Evolutionary conservation across 1,140 invertebrate genomes (phyloP).

Genomic region (Dolichoris vasculosae): DNA sequence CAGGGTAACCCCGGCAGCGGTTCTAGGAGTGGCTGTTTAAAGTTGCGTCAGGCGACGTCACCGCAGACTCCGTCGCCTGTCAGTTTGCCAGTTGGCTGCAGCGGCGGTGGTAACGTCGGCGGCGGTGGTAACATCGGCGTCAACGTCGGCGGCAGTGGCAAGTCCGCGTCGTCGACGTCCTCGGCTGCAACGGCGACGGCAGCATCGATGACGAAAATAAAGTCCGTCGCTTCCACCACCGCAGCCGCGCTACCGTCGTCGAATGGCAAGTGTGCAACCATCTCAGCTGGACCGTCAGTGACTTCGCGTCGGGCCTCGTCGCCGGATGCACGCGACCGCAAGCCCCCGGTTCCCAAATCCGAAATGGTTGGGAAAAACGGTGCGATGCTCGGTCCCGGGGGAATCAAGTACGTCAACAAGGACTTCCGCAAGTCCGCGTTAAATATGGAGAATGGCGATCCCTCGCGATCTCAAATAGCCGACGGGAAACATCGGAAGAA

Average conservation of each 20-base stretch:
- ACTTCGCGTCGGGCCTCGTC: constrained; percentile 63
- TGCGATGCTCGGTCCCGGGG: constrained; percentile 36
- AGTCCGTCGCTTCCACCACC: constrained; percentile 39
- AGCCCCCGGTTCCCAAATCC: constrained; percentile 71
- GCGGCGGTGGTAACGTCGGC: neutral
- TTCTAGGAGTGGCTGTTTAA: constrained; percentile 30
- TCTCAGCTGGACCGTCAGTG: constrained; percentile 61
- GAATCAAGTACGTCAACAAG: constrained; percentile 78
- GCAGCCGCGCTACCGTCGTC: neutral
- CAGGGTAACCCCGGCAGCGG: constrained; percentile 62
- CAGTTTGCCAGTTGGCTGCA: constrained; percentile 69
- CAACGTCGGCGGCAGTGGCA: neutral
- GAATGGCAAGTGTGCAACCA: constrained; percentile 19
- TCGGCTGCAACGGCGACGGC: constrained; percentile 34
- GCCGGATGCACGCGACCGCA: constrained; percentile 67
- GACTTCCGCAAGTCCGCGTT: constrained; percentile 85
- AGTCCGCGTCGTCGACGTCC: constrained; percentile 60
- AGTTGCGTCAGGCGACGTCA: constrained; percentile 66
- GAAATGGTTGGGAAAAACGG: constrained; percentile 67
- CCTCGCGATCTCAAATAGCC: constrained; percentile 62
- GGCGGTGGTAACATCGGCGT: neutral
- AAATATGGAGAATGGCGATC: constrained; percentile 79
- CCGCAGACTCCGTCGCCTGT: constrained; percentile 62
- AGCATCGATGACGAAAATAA: constrained; percentile 72
- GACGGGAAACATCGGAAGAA: constrained; percentile 62